Base-by-base conservation (phyloP, 2,888 invertebrate species). In the Idaea straminata region DNA sequence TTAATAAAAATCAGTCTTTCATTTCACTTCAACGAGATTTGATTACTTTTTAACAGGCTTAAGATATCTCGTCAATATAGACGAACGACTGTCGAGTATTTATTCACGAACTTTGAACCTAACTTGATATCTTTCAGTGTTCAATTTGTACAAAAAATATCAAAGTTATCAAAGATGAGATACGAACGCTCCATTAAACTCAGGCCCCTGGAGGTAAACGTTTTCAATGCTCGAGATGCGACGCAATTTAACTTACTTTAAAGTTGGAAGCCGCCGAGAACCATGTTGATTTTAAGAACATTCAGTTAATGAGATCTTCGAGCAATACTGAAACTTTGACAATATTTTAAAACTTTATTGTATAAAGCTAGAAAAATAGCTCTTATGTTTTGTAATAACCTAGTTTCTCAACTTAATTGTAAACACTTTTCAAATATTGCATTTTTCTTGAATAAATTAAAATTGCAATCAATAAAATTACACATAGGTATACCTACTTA, bases 161-260 rank as follows among this genome's bases (percentile, higher is more conserved):
- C 47, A 10, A 47, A 47, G 47, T 47, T 47, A 47, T 47, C 6
- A 7, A 2, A 13, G 47, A 47, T 47, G 13, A 3, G 47, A 47
- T 7, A 47, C 47, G 47, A 58, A 58, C 4, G 58, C 58, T 58
- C 58, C 58, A 58, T 58, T 58, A 58, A 15, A 15, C 58, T n/a
- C 5, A 6, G 15, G 47, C 5, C 58, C 15, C 58, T 16, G 6
- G 58, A 58, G 58, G 58, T n/a, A 16, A 58, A 58, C 58, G n/a
- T 16, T 58, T 58, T 16, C 58, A 58, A 58, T 15, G 47, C 47
- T 47, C 47, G 47, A 58, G 58, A 58, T 16, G 58, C 6, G 15
- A 16, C 5, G 58, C 58, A 16, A 58, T 58, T 58, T 25, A 25
- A 25, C 25, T 25, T 15, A 58, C 58, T 58, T 58, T 16, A 15